Base-by-base conservation (phyloP, 2,797 vertebrate genomes). In the Aselliscus stoliczkanus region DNA sequence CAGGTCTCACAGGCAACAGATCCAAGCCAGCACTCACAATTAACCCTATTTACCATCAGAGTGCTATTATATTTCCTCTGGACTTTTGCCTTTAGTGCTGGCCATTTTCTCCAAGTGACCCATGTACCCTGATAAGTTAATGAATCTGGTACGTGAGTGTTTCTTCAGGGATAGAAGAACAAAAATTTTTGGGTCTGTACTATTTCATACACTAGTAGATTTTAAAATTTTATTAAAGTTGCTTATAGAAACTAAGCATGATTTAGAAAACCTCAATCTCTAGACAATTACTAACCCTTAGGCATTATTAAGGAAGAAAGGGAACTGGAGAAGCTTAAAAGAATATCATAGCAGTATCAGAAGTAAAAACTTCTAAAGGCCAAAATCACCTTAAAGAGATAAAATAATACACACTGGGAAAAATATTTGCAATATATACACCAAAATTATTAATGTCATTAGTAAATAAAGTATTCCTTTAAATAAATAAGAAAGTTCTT, bases 71-170 rank as follows among this genome's bases (percentile, higher is more conserved):
- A n/a, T 65, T 86, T 81, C 34, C 65, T 73, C 65, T 65, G 67
- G 75, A 67, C 39, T 31, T 42, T 34, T 93, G 65, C 73, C 72
- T 93, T 84, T 34, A 7, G 13, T 52, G 50, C 39, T 54, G 29
- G 65, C 29, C 31, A 8, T 39, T 80, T 60, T 50, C 39, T 75
- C 80, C 52, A 75, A 67, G 50, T 93, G 75, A 90, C 67, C 72
- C 60, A 85, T 80, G 47, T 73, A 60, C 80, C 13, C 67, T 95
- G 75, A 90, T 86, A 86, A 67, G 42, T 85, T 80, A 93, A 85
- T 85, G 73, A 89, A 85, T 52, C 50, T 73, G 58, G 80, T 54
- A 75, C 39, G 73, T 60, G 3, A 65, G 39, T n/a, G 52, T 80
- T 73, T 84, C 65, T 65, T 90, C 21, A 31, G 27, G 39, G 34